These are phyloP conservation scores for Fragum fragum DNA, from an alignment of 2,888 invertebrate genomes.

Conservation along the genomic window DNA sequence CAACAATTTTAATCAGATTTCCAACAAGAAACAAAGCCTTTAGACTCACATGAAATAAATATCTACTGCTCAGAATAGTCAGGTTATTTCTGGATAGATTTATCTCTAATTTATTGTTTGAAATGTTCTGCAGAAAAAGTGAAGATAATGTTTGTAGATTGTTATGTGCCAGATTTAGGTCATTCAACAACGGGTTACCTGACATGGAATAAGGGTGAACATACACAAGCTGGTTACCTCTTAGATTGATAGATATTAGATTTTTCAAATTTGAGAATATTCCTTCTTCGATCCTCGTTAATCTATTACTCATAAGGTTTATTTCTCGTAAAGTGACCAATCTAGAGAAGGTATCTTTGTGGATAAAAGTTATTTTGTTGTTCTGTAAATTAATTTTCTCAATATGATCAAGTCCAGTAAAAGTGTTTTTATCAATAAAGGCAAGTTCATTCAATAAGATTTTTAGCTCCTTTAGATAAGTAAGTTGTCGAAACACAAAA, in stretches of 20 bases:
- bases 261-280: conserved; percentile 64
- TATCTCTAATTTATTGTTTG: conserved; percentile 51
- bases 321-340: conserved; percentile 46
- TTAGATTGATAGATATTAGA: conserved; percentile 63
- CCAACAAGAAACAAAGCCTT: conserved; percentile 63
- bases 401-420: conserved; percentile 61
- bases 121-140: conserved; percentile 55
- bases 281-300: conserved; percentile 55
- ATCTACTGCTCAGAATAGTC: conserved; percentile 41
- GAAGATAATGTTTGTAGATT: conserved; percentile 62
- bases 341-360: conserved; percentile 50
- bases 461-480: conserved; percentile 59
- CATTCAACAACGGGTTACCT: conserved; percentile 57
- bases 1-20: conserved; percentile 61
- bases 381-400: conserved; percentile 42
- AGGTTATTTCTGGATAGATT: conserved; percentile 66
- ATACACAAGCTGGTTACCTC: conserved; percentile 56
- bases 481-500: conserved; percentile 58
- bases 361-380: conserved; percentile 61
- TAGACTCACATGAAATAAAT: conserved; percentile 55
- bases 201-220: conserved; percentile 58
- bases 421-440: conserved; percentile 41
- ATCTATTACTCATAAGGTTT: conserved; percentile 54
- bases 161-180: conserved; percentile 70
- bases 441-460: conserved; percentile 57